A percentile compares a stretch with the other conserved stretches of the same genome.
phyloP scores from a whole-genome alignment of 2,888 invertebrate species.

The Zaprionus lineosus region DNA sequence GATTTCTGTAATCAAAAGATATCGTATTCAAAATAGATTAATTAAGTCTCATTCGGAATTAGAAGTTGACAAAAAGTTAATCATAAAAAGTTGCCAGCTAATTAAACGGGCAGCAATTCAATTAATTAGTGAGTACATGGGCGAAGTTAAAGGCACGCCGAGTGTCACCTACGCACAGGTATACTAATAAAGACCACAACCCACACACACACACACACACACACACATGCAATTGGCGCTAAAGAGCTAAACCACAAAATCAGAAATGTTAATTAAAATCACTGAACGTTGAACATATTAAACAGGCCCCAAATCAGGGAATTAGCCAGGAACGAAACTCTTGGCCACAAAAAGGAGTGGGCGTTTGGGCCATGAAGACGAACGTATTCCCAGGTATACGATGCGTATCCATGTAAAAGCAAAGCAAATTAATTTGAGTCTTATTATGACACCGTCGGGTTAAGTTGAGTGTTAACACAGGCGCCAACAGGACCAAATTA shows the following conservation, averaged over 20 bases:
- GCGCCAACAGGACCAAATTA: no score
- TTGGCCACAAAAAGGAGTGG: slow-evolving; percentile 33
- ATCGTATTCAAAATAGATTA: slow-evolving; percentile 31
- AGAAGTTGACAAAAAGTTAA: slow-evolving; percentile 45
- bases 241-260: slow-evolving; percentile 62
- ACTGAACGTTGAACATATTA: slow-evolving; percentile 62
- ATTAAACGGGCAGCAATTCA: slow-evolving; percentile 73
- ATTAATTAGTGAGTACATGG: slow-evolving; percentile 51
- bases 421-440: slow-evolving; percentile 49
- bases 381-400: slow-evolving; percentile 29
- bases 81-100: slow-evolving; percentile 58
- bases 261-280: slow-evolving; percentile 78
- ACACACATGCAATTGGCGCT: slow-evolving; percentile 2
- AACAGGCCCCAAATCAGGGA: slow-evolving; percentile 51
- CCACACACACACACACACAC: slow-evolving; percentile 14
- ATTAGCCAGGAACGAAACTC: slow-evolving; percentile 53
- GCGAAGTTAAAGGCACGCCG: slow-evolving; percentile 32
- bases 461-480: slow-evolving; percentile 15
- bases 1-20: slow-evolving; percentile 46
- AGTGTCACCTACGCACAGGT: slow-evolving; percentile 57
- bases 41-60: slow-evolving; percentile 47
- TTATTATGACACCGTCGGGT: slow-evolving; percentile 50
- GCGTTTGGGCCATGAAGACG: slow-evolving; percentile 30
- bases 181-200: slow-evolving; percentile 56
- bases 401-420: slow-evolving; percentile 10